Percentiles rank a stretch among this genome's conserved stretches.
These are phyloP conservation scores for Uropsilus gracilis DNA, from an alignment of 2,113 vertebrate species.

Conservation along the genomic window DNA sequence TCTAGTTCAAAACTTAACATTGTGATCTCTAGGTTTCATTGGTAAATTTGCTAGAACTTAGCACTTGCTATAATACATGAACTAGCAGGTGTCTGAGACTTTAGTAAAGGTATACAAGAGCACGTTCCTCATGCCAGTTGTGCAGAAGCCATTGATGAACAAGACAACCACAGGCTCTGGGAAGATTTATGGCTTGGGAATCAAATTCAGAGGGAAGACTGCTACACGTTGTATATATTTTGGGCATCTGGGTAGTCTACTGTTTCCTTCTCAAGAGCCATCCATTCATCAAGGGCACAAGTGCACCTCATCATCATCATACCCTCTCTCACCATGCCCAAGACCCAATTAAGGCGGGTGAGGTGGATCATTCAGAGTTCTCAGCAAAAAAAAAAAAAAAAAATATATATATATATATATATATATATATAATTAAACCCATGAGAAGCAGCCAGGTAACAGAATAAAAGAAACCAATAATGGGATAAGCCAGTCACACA, in stretches of 20 bases:
- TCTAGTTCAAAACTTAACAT: constrained; percentile 8
- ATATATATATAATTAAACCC: background rate
- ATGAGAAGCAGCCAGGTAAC: background rate
- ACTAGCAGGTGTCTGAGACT: background rate
- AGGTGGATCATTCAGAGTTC: background rate
- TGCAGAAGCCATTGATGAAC: background rate
- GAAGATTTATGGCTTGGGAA: background rate
- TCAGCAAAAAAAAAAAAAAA: background rate
- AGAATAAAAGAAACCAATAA: background rate
- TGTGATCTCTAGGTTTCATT: background rate
- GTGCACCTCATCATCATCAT: too few species aligned
- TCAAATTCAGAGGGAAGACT: background rate
- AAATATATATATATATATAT: background rate
- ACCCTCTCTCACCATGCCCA: background rate
- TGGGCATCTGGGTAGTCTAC: background rate
- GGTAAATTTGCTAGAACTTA: constrained; percentile 23
- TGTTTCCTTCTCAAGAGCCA: background rate
- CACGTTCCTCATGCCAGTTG: background rate
- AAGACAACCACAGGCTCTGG: background rate
- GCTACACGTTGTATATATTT: background rate
- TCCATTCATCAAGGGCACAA: too few species aligned
- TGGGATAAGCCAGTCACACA: background rate
- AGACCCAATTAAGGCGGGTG: background rate
- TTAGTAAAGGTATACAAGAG: background rate
- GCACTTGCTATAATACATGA: constrained; percentile 16